phyloP scores from a whole-genome alignment of 2,888 invertebrate genomes.

The Amphipoea oculea region DNA sequence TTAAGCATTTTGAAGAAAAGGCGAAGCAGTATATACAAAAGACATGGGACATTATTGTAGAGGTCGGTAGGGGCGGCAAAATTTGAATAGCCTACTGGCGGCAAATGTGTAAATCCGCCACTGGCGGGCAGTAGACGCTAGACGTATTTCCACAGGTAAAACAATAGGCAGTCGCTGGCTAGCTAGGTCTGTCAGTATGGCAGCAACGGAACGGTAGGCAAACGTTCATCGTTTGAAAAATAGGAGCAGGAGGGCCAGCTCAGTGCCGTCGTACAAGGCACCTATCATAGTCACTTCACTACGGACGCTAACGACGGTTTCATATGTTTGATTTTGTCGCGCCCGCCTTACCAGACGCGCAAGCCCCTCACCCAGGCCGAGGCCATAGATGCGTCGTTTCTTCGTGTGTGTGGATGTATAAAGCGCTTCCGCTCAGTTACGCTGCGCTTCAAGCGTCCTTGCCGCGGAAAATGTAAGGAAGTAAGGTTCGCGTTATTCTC shows the following conservation, averaged over 20 bases:
- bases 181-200: background rate
- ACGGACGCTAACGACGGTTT: background rate
- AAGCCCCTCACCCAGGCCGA: constrained; percentile 5
- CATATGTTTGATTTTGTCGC: background rate
- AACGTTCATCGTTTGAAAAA: background rate
- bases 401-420: constrained; percentile 29
- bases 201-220: background rate
- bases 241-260: background rate
- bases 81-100: no score
- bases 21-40: no score
- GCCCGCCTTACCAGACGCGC: background rate
- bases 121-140: background rate
- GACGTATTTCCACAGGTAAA: background rate
- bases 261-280: no score
- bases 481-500: constrained; percentile 49
- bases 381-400: constrained; percentile 37
- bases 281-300: background rate
- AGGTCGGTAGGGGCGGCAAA: no score
- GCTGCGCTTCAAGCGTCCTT: constrained; percentile 59
- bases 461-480: constrained; percentile 61
- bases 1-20: no score
- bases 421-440: constrained; percentile 66
- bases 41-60: no score
- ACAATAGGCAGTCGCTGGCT: no score
- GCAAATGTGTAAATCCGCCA: no score